A percentile compares a stretch with the other conserved stretches of the same genome.
Conservation (phyloP, 2,797 vertebrate genomes). For the Octomys mimax region DNA sequence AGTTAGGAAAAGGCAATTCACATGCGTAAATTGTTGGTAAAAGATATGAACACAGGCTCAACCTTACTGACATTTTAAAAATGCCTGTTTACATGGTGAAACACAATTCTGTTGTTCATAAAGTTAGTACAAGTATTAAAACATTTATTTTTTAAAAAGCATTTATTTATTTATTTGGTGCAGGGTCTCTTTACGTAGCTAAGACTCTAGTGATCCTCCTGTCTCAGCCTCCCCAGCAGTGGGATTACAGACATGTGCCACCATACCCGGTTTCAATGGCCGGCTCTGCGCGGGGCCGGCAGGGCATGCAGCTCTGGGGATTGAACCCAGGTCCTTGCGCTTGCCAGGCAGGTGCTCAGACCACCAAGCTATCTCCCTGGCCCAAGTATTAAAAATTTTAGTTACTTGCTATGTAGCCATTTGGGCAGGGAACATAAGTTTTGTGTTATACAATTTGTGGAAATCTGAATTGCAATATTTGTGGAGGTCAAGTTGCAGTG, state of each 20-base stretch:
- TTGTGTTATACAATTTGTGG: neutral
- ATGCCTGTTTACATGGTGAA: conserved; percentile 22
- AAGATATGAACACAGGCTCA: neutral
- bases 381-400: neutral
- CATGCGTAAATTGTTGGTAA: neutral
- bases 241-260: too few relatives aligned
- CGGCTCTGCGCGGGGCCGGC: too few relatives aligned
- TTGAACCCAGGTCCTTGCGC: too few relatives aligned
- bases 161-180: too few relatives aligned
- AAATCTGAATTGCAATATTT: conserved; percentile 15
- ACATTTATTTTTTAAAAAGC: neutral
- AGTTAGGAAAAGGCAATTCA: conserved; percentile 41
- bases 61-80: conserved; percentile 3
- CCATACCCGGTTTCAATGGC: too few relatives aligned
- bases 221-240: too few relatives aligned
- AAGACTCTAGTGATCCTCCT: too few relatives aligned
- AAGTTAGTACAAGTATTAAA: neutral
- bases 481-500: neutral
- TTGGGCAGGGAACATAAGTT: neutral
- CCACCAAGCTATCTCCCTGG: too few relatives aligned
- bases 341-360: too few relatives aligned
- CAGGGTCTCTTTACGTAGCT: too few relatives aligned
- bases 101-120: conserved; percentile 1
- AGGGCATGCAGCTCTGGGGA: too few relatives aligned
- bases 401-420: neutral